A percentile compares a stretch with the other conserved stretches of the same genome.
Evolutionary conservation across 2,797 vertebrate species (phyloP).

Genomic region (Semotilus atromaculatus): DNA sequence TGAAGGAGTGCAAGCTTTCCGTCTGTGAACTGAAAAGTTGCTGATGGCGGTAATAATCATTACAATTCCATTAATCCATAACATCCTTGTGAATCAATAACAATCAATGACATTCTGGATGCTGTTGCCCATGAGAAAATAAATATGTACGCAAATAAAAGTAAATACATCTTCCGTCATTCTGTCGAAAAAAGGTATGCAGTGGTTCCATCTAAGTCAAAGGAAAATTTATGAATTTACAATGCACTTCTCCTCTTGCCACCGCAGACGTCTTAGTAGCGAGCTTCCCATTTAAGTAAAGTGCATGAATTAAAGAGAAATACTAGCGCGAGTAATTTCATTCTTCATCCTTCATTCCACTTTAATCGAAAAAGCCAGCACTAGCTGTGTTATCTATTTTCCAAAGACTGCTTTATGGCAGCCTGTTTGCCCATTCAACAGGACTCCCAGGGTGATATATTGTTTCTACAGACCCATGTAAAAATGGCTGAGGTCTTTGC

Average conservation of each 20-base stretch:
- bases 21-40: slow-evolving; percentile 11
- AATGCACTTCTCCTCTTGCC: slow-evolving; percentile 31
- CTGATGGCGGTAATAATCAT: neutral
- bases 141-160: slow-evolving; percentile 14
- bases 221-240: slow-evolving; percentile 43
- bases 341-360: slow-evolving; percentile 53
- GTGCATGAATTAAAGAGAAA: slow-evolving; percentile 57
- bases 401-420: slow-evolving; percentile 50
- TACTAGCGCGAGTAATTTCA: slow-evolving; percentile 44
- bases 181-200: neutral
- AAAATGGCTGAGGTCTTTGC: slow-evolving; percentile 44
- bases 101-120: neutral
- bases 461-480: slow-evolving; percentile 37
- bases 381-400: slow-evolving; percentile 51
- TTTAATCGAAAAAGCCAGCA: slow-evolving; percentile 54
- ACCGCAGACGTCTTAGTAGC: slow-evolving; percentile 55
- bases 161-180: slow-evolving; percentile 8
- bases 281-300: slow-evolving; percentile 60
- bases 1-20: slow-evolving; percentile 7
- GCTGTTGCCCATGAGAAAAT: slow-evolving; percentile 7
- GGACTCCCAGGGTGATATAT: slow-evolving; percentile 37
- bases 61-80: slow-evolving; percentile 30
- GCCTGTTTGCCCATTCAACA: slow-evolving; percentile 41
- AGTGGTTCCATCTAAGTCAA: slow-evolving; percentile 5
- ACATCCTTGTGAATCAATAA: slow-evolving; percentile 7